A percentile compares a stretch with the other conserved stretches of the same genome.
Evolutionary conservation across 1,140 invertebrate species (phyloP).

Genomic region (Trichonephila clavipes): DNA sequence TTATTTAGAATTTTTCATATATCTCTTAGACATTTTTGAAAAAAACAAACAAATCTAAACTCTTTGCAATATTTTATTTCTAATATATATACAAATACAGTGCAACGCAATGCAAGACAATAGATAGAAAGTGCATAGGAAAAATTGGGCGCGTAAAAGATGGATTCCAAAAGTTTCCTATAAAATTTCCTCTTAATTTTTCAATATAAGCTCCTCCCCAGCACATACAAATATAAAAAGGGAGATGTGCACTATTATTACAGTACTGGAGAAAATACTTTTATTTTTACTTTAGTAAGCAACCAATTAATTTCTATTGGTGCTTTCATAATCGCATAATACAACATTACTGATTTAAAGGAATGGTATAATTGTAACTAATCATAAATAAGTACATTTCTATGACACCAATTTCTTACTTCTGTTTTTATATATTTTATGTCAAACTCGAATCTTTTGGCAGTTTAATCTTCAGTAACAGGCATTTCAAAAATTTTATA

Average conservation of each 20-base stretch:
- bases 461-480: neutral
- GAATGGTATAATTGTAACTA: neutral
- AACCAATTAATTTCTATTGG: neutral
- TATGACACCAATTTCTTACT: neutral
- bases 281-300: neutral
- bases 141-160: conserved; percentile 57
- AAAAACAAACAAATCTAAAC: neutral
- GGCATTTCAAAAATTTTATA: too few relatives aligned
- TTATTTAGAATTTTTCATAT: too few relatives aligned
- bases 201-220: conserved; percentile 67
- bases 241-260: conserved; percentile 25
- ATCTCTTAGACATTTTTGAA: too few relatives aligned
- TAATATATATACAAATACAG: conserved; percentile 57
- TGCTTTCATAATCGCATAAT: neutral
- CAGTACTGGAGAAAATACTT: conserved; percentile 40
- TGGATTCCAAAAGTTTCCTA: conserved; percentile 50
- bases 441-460: neutral
- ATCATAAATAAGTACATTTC: neutral
- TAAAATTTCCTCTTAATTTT: conserved; percentile 54
- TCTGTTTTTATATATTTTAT: neutral
- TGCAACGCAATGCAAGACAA: conserved; percentile 31
- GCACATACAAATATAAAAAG: neutral
- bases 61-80: conserved; percentile 42
- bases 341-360: neutral
- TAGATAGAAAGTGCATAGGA: conserved; percentile 64